Evolutionary conservation across 2,888 invertebrate species (phyloP).

Genomic region (Chrysotoxum bicinctum): DNA sequence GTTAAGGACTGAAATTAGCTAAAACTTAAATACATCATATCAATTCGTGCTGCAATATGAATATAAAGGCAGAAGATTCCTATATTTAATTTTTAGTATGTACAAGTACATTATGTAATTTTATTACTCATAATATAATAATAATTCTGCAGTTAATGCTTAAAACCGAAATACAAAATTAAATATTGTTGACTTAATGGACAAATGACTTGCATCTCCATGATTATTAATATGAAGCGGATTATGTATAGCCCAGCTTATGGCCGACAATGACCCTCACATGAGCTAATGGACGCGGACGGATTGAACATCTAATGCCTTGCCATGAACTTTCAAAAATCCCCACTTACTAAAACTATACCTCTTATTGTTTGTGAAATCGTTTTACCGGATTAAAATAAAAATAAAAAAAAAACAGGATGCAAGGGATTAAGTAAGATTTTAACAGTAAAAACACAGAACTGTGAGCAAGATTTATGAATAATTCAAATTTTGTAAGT

Average conservation of each 20-base stretch:
- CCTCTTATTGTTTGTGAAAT: background rate
- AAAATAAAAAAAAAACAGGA: background rate
- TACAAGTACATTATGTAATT: too few species aligned
- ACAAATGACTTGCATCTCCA: background rate
- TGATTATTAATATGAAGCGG: too few species aligned
- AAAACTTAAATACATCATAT: too few species aligned
- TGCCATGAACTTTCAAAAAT: background rate
- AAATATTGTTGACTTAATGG: background rate
- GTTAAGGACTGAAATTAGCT: too few species aligned
- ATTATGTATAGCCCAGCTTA: background rate
- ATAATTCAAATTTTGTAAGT: conserved; percentile 61
- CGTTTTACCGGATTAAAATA: background rate
- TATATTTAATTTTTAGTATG: too few species aligned
- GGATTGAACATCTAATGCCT: background rate
- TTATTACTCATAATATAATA: too few species aligned
- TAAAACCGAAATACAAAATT: background rate
- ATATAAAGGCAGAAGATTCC: too few species aligned
- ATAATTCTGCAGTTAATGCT: too few species aligned
- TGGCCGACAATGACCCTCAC: background rate
- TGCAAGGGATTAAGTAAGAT: conserved; percentile 36
- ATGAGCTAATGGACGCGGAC: background rate
- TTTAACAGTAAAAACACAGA: background rate
- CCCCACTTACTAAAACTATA: background rate
- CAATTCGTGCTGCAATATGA: too few species aligned
- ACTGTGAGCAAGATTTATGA: conserved; percentile 52